These are phyloP conservation scores for Tragelaphus strepsiceros DNA, from an alignment of 2,113 vertebrate species.

Conservation along the genomic window DNA sequence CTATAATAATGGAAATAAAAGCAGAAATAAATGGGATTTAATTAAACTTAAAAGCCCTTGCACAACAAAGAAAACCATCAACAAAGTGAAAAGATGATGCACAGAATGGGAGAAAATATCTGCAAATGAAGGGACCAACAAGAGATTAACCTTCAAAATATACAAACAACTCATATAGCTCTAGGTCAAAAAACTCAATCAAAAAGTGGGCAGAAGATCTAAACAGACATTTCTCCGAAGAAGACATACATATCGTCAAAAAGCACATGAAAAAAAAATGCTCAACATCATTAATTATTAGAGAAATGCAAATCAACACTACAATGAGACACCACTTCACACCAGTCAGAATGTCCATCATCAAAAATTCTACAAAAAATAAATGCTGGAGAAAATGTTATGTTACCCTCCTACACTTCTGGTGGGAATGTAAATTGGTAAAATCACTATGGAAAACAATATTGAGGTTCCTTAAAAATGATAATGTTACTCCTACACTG, in stretches of 20 bases:
- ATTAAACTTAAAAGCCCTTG: not conserved
- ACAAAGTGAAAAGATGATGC: not conserved
- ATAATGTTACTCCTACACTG: too few relatives aligned
- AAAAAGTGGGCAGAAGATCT: not conserved
- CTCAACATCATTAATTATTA: not conserved
- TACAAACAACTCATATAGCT: not conserved
- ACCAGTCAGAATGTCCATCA: not conserved
- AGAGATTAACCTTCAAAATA: not conserved
- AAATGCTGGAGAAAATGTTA: not conserved
- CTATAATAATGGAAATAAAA: not conserved
- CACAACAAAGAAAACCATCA: not conserved
- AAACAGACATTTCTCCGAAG: not conserved
- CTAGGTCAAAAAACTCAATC: not conserved
- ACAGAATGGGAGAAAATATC: not conserved
- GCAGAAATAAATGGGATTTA: not conserved
- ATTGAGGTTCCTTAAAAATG: not conserved
- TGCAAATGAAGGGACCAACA: not conserved
- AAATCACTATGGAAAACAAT: not conserved
- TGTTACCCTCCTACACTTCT: not conserved
- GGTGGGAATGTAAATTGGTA: not conserved
- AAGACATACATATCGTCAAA: not conserved
- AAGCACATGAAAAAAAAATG: not conserved
- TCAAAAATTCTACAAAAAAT: not conserved
- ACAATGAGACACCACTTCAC: not conserved
- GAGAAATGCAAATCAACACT: not conserved